Evolutionary conservation across 1,140 invertebrate genomes (phyloP), one percentile per base, ranked within the genome.

Genomic region (Heliothis subflexa): DNA sequence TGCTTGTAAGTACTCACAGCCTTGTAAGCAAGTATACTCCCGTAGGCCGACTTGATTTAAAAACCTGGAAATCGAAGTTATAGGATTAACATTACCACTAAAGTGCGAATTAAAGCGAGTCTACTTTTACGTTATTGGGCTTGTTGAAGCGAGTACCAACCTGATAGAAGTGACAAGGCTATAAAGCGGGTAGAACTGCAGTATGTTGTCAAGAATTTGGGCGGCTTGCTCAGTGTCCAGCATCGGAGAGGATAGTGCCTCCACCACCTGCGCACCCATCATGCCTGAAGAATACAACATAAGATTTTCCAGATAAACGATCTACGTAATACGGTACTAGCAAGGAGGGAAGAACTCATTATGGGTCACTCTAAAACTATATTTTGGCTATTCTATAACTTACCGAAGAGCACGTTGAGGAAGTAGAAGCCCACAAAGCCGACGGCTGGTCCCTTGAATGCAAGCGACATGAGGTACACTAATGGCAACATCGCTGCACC

Each of bases 351-450:
- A 40, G 9, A 40, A 21, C 18, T 55, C 16, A 55, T 21, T 21
- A 55, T 21, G 10, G 16, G 18, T 55, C 12, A 21, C 9, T 55
- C 1, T 21, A 9, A 55, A 21, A 18, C 54, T 5, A 3, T 25
- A 55, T 54, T 1, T 25, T 10, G 11, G n/a, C 49, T 10, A 72
- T 47, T 21, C 10, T 12, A 21, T 47, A 12, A 86, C 88, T 90
- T 82, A 93, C 93, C 97, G 66, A 96, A 94, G 81, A 98, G 96
- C 49, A 97, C 95, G 85, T 97, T 97, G 33, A 97, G 90, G 75
- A 98, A 96, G 16, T 96, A 96, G 84, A 97, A 94, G 50, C 96
- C 95, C 1, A 97, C 96, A 88, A 97, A 98, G 5, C 97, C 97
- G 2, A 96, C 96, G 0, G 97, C 96, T 0, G 97, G 97, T 11